Conservation (phyloP, 2,888 invertebrate genomes). For the Heteropelma amictum region DNA sequence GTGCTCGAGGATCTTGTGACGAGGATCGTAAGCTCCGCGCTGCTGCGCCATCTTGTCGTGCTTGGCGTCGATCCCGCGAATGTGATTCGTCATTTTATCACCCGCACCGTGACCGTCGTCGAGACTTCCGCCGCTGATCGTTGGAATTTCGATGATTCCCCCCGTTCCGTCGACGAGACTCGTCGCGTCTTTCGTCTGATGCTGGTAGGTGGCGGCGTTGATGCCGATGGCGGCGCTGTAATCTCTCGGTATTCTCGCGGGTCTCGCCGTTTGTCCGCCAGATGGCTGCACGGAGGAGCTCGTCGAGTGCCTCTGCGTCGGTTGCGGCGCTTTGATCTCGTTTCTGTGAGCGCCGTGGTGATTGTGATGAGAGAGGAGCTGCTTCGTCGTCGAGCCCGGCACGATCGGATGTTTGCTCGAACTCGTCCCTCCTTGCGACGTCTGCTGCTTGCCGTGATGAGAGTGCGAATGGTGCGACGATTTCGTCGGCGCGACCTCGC, state of each 20-base stretch:
- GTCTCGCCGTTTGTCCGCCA: slow-evolving; percentile 62
- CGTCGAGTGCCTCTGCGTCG: slow-evolving; percentile 70
- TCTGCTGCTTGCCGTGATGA: slow-evolving; percentile 69
- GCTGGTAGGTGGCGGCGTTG: slow-evolving; percentile 55
- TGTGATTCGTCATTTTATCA: slow-evolving; percentile 48
- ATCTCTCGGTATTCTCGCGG: slow-evolving; percentile 67
- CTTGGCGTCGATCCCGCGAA: slow-evolving; percentile 47
- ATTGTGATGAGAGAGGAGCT: slow-evolving; percentile 69
- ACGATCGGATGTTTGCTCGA: slow-evolving; percentile 71
- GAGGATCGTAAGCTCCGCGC: slow-evolving; percentile 69
- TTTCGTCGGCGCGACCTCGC: slow-evolving; percentile 31
- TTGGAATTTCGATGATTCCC: not conserved
- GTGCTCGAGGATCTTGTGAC: slow-evolving; percentile 63
- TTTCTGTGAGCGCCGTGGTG: slow-evolving; percentile 67
- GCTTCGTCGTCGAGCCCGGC: slow-evolving; percentile 59
- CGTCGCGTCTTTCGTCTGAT: slow-evolving; percentile 47
- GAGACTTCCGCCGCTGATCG: too few species aligned
- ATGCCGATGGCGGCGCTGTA: slow-evolving; percentile 51
- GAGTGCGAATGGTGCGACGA: slow-evolving; percentile 68
- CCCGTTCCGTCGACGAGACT: not conserved
- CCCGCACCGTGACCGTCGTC: slow-evolving; percentile 28
- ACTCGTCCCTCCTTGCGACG: slow-evolving; percentile 60
- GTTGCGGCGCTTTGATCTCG: slow-evolving; percentile 38
- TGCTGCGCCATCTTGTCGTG: slow-evolving; percentile 59
- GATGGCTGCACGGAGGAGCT: slow-evolving; percentile 22